Conservation (phyloP, 2,888 invertebrate genomes). For the Platypus cylindrus region DNA sequence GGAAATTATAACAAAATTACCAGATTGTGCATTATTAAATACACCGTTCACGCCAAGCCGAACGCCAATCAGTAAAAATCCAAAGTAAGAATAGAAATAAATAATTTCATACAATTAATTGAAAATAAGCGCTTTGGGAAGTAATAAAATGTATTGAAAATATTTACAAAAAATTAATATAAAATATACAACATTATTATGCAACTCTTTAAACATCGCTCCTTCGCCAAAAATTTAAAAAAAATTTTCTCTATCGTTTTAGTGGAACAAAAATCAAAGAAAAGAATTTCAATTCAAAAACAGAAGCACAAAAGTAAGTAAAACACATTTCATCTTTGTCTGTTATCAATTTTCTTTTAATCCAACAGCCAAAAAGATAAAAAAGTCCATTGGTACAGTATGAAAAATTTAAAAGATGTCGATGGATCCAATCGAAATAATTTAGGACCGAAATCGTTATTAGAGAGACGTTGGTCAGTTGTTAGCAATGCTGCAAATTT, state of each 20-base stretch:
- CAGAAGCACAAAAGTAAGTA: background rate
- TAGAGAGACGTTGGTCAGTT: constrained; percentile 44
- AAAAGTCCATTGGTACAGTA: constrained; percentile 25
- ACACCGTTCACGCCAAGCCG: constrained; percentile 41
- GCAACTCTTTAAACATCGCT: no score
- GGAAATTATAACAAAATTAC: constrained; percentile 47
- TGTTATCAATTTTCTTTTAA: constrained; percentile 4
- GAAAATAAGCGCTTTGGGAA: background rate
- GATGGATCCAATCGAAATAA: constrained; percentile 12
- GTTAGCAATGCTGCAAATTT: constrained; percentile 34
- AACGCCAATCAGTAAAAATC: constrained; percentile 29
- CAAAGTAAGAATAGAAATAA: constrained; percentile 14
- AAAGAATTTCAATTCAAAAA: background rate
- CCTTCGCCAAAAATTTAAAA: no score
- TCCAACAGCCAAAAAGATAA: constrained; percentile 24
- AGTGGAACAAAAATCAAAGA: no score
- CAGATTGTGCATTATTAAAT: constrained; percentile 41
- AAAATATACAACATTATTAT: no score
- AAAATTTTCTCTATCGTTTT: no score
- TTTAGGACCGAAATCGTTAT: constrained; percentile 17
- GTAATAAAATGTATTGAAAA: background rate
- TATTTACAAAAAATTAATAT: no score
- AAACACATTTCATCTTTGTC: background rate
- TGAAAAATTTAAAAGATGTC: constrained; percentile 19
- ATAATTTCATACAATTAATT: background rate